A percentile compares a stretch with the other conserved stretches of the same genome.
Evolutionary conservation across 2,113 vertebrate genomes (phyloP).

Genomic region (Scolopax mira): DNA sequence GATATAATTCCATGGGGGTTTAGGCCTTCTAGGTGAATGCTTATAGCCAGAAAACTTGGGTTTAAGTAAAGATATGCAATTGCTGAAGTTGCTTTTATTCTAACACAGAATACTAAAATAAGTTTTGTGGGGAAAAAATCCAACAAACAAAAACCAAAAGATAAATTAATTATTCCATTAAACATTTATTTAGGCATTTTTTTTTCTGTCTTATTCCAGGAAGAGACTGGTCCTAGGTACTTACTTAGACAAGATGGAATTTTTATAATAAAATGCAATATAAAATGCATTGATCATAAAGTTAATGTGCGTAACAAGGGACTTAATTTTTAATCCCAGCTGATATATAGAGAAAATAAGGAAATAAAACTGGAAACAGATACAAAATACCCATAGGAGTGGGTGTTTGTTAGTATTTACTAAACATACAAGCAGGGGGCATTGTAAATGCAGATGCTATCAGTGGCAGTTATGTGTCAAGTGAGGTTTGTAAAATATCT

Average conservation of each 20-base stretch:
- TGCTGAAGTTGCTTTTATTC: constrained; percentile 4
- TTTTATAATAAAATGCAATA: neutral
- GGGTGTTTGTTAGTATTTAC: neutral
- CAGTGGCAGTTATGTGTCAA: neutral
- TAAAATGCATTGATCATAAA: neutral
- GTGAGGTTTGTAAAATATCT: neutral
- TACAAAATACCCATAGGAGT: neutral
- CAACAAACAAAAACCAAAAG: no score
- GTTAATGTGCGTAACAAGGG: neutral
- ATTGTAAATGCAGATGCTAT: neutral
- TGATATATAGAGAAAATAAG: neutral
- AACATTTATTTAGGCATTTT: neutral
- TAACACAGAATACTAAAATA: neutral
- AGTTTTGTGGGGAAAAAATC: neutral
- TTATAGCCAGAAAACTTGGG: neutral
- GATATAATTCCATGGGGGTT: constrained; percentile 55
- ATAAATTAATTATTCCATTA: neutral
- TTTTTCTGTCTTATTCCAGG: neutral
- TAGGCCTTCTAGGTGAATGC: constrained; percentile 33
- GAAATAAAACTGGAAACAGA: neutral
- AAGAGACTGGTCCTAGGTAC: neutral
- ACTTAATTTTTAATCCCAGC: neutral
- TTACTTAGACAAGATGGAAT: neutral
- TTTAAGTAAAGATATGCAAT: constrained; percentile 10
- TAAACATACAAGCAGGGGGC: neutral